Percentiles rank a stretch among this genome's conserved stretches.
These are phyloP conservation scores for Diplodus puntazzo DNA, from an alignment of 2,797 vertebrate genomes.

Conservation along the genomic window DNA sequence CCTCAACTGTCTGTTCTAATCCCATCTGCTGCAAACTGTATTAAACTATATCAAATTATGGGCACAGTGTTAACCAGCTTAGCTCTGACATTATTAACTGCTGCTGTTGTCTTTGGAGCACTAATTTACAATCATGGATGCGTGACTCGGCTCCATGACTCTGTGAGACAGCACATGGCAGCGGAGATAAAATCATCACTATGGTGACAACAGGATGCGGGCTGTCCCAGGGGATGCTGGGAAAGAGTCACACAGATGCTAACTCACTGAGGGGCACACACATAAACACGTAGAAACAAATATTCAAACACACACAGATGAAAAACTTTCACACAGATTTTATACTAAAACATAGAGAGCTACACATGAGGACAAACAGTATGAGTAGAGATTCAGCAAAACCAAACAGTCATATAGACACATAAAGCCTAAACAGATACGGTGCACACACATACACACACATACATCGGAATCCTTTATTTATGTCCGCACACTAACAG, in stretches of 20 bases:
- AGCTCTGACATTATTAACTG: slow-evolving; percentile 47
- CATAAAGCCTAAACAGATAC: not conserved
- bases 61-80: slow-evolving; percentile 32
- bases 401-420: slow-evolving; percentile 17
- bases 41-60: slow-evolving; percentile 42
- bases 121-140: slow-evolving; percentile 65
- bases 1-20: slow-evolving; percentile 8
- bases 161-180: slow-evolving; percentile 75
- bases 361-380: not conserved
- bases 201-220: slow-evolving; percentile 83
- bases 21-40: slow-evolving; percentile 27
- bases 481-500: slow-evolving; percentile 80
- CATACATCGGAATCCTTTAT: slow-evolving; percentile 74
- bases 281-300: slow-evolving; percentile 35
- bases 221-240: slow-evolving; percentile 68
- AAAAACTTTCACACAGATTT: slow-evolving; percentile 23
- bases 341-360: slow-evolving; percentile 4
- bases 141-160: slow-evolving; percentile 64
- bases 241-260: slow-evolving; percentile 77
- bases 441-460: slow-evolving; percentile 21
- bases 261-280: slow-evolving; percentile 57
- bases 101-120: slow-evolving; percentile 60
- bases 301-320: slow-evolving; percentile 30
- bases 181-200: slow-evolving; percentile 82
- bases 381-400: slow-evolving; percentile 21